A percentile compares a stretch with the other conserved stretches of the same genome.
Evolutionary conservation across 2,797 vertebrate species (phyloP).

Genomic region (Lateolabrax maculatus): DNA sequence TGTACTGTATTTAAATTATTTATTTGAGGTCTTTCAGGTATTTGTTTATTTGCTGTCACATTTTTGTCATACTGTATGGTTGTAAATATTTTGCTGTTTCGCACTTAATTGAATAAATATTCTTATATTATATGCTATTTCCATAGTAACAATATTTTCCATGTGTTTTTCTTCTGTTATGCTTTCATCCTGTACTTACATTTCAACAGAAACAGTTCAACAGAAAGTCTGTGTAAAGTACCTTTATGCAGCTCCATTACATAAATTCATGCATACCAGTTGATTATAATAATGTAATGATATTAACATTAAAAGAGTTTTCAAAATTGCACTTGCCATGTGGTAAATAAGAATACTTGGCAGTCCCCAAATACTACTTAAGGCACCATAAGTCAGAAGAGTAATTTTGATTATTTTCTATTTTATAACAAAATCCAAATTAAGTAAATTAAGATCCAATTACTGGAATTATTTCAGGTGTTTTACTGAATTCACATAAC

Average conservation of each 20-base stretch:
- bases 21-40: slow-evolving; percentile 84
- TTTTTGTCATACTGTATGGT: slow-evolving; percentile 79
- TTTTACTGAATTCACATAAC: background rate
- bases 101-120: slow-evolving; percentile 92
- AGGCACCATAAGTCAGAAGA: background rate
- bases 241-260: background rate
- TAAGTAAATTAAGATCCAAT: background rate
- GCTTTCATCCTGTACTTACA: background rate
- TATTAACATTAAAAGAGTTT: background rate
- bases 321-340: background rate
- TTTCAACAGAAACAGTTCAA: background rate
- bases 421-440: background rate
- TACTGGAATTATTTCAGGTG: background rate
- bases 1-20: slow-evolving; percentile 87
- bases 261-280: background rate
- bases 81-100: slow-evolving; percentile 88
- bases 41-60: slow-evolving; percentile 74
- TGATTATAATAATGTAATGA: background rate
- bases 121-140: slow-evolving; percentile 88
- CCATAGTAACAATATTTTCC: slow-evolving; percentile 65
- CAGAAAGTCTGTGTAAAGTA: background rate
- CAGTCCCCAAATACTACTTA: background rate
- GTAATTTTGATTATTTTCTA: background rate
- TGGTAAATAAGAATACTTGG: background rate
- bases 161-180: slow-evolving; percentile 34